Conservation (phyloP, 2,113 vertebrate species). For the Oryzias curvinotus region DNA sequence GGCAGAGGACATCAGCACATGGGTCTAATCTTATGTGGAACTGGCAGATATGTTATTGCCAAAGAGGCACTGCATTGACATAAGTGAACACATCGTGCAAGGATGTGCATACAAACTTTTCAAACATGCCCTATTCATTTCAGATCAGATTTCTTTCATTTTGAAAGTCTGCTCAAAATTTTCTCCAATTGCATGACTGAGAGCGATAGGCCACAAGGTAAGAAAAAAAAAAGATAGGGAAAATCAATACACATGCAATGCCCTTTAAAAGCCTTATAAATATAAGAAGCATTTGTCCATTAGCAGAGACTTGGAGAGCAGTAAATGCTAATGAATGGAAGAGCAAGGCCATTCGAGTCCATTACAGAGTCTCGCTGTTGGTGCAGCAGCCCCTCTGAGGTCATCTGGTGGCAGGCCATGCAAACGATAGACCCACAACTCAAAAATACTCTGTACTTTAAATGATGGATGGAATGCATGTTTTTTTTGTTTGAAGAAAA, state of each 20-base stretch:
- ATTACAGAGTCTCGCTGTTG: slow-evolving; percentile 78
- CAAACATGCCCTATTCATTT: slow-evolving; percentile 14
- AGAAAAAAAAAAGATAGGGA: slow-evolving; percentile 46
- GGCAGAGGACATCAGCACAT: slow-evolving; percentile 44
- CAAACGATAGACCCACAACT: slow-evolving; percentile 69
- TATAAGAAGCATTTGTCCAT: slow-evolving; percentile 79
- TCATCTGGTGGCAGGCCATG: slow-evolving; percentile 72
- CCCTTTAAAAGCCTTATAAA: slow-evolving; percentile 83
- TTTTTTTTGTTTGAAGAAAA: slow-evolving; percentile 57
- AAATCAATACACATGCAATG: slow-evolving; percentile 80
- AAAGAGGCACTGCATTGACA: not conserved
- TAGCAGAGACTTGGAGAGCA: slow-evolving; percentile 76
- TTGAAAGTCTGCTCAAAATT: slow-evolving; percentile 57
- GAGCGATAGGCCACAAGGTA: slow-evolving; percentile 36
- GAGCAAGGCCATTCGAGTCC: slow-evolving; percentile 78
- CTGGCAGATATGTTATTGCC: slow-evolving; percentile 30
- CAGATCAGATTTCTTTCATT: slow-evolving; percentile 54
- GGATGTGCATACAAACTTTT: slow-evolving; percentile 13
- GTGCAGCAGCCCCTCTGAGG: slow-evolving; percentile 63
- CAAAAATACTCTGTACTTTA: slow-evolving; percentile 68
- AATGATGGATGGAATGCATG: slow-evolving; percentile 66
- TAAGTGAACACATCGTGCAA: slow-evolving; percentile 3
- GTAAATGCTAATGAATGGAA: slow-evolving; percentile 80
- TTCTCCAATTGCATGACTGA: slow-evolving; percentile 66
- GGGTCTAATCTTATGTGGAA: slow-evolving; percentile 26